Percentiles rank a stretch among this genome's conserved stretches.
Conservation (phyloP, 2,113 vertebrate genomes). For the Synodontis membranacea region DNA sequence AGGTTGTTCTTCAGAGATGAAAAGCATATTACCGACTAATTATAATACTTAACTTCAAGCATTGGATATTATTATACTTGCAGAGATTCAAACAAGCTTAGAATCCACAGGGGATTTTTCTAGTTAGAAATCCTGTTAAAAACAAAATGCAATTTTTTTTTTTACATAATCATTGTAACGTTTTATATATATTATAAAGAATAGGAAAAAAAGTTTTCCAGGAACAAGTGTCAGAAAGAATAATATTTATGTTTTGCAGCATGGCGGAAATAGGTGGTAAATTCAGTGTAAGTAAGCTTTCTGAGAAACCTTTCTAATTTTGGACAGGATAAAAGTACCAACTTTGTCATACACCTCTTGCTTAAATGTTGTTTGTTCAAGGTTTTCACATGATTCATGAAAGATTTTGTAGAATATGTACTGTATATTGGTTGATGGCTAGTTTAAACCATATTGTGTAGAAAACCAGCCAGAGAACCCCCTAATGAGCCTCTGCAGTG, state of each 20-base stretch:
- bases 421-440: not conserved
- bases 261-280: not conserved
- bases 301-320: not conserved
- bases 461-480: not conserved
- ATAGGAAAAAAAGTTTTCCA: not conserved
- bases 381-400: not conserved
- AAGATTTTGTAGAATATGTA: not conserved
- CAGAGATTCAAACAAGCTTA: not conserved
- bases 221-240: not conserved
- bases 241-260: not conserved
- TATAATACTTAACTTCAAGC: not conserved
- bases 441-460: not conserved
- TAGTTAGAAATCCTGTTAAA: not conserved
- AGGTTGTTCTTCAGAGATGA: slow-evolving; percentile 1
- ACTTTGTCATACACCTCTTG: not conserved
- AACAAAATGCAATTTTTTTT: not conserved
- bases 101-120: not conserved
- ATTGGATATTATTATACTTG: not conserved
- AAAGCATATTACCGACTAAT: not conserved
- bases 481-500: not conserved
- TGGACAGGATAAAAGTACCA: not conserved
- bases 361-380: slow-evolving; percentile 4
- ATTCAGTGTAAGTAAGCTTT: not conserved
- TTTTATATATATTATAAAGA: not conserved
- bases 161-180: not conserved